Evolutionary conservation across 2,797 vertebrate genomes (phyloP), one percentile per base, ranked within the genome.

Genomic region (Orestias chungarensis): DNA sequence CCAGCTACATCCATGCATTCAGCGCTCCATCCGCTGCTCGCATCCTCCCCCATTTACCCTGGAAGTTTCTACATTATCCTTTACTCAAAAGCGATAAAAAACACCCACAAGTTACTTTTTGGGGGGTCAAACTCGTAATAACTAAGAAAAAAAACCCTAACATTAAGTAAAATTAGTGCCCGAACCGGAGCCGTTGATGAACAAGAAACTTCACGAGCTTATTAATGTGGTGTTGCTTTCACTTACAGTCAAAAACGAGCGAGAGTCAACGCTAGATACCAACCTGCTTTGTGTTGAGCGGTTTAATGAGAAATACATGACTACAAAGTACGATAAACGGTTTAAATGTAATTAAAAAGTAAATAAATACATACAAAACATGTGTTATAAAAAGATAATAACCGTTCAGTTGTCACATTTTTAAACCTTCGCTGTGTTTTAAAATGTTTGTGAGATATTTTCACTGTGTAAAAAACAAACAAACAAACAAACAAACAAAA

Each of bases 1-100:
- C 81, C 87, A 61, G 85, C 86, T 84, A 76, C 31, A 82, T 89
- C 90, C 86, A 86, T 74, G 71, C 71, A 84, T 67, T 78, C 81
- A 72, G 71, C 40, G 68, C 71, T 59, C 55, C 55, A 59, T 59
- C 46, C 83, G 55, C 64, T 79, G 75, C 73, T 78, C 73, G 68
- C 84, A 71, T 77, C 73, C 73, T 87, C 78, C 75, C 81, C 82
- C 76, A 82, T 81, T 78, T 74, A 5, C 82, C 73, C 61, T 80
- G 68, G 52, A 82, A 25, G 57, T 82, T 85, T 75, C 47, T 57
- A 1, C 6, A 70, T 17, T 43, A 47, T 4, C 40, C 66, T 6
- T 17, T 0, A 46, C 23, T 64, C 12, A 23, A 68, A 64, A 3
- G 3, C 54, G 50, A 31, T 2, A 18, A 25, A n/a, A 70, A 64